phyloP scores from a whole-genome alignment of 2,888 invertebrate species.

The Cephus spinipes region DNA sequence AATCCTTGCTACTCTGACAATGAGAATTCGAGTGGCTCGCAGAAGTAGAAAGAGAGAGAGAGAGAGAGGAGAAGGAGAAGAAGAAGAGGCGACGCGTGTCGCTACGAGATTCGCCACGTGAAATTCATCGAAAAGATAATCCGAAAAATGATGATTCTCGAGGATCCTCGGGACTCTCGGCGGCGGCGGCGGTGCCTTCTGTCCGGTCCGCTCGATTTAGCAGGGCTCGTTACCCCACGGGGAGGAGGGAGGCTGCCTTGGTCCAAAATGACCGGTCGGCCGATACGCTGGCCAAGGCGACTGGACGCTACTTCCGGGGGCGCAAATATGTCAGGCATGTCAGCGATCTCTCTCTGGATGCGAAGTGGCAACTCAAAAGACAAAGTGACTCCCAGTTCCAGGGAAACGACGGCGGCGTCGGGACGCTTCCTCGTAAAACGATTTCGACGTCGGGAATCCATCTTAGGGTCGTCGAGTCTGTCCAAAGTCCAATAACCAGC shows the following conservation, averaged over 20 bases:
- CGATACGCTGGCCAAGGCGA: no score
- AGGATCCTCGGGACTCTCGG: slow-evolving; percentile 33
- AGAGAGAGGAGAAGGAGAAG: slow-evolving; percentile 11
- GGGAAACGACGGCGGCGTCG: no score
- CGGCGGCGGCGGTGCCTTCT: slow-evolving; percentile 50
- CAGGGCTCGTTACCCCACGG: slow-evolving; percentile 43
- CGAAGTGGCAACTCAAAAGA: no score
- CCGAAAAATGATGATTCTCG: slow-evolving; percentile 32
- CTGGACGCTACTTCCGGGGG: no score
- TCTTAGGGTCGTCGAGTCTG: slow-evolving; percentile 42
- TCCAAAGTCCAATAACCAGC: slow-evolving; percentile 42
- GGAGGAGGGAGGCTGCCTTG: slow-evolving; percentile 28
- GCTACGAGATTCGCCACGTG: no score
- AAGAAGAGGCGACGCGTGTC: not conserved
- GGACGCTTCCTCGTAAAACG: slow-evolving; percentile 25
- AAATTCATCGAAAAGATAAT: slow-evolving; percentile 41
- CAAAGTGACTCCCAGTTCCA: no score
- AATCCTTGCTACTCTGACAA: slow-evolving; percentile 17
- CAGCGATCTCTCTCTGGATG: no score
- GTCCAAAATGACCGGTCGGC: not conserved
- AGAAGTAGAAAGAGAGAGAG: slow-evolving; percentile 22
- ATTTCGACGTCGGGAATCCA: slow-evolving; percentile 28
- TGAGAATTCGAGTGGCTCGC: slow-evolving; percentile 21
- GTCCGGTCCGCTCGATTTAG: slow-evolving; percentile 52
- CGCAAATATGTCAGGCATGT: no score